Evolutionary conservation across 2,113 vertebrate genomes (phyloP).

Genomic region (Corvus cornix): DNA sequence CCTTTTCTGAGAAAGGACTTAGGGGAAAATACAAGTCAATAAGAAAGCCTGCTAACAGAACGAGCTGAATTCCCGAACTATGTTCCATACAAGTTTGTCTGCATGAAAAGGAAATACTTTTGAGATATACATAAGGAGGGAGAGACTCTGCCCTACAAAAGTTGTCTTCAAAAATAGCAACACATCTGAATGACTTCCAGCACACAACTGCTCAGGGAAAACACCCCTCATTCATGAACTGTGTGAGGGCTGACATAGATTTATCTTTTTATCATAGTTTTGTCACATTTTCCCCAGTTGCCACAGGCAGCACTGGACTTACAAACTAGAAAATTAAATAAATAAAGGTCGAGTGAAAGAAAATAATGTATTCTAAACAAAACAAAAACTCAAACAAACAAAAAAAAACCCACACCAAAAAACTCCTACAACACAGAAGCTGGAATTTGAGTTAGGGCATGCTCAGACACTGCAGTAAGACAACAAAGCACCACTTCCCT

Average conservation of each 20-base stretch:
- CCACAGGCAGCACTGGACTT: not conserved
- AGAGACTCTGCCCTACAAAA: not conserved
- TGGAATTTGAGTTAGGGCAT: not conserved
- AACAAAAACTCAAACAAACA: not conserved
- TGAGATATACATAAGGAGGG: not conserved
- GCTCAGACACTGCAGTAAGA: not conserved
- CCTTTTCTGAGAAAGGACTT: not conserved
- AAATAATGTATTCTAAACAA: not conserved
- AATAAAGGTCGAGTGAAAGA: not conserved
- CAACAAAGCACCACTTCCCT: not conserved
- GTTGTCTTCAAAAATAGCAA: conserved; percentile 31
- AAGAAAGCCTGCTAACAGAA: not conserved
- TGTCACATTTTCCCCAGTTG: not conserved
- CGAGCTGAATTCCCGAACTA: not conserved
- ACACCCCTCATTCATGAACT: not conserved
- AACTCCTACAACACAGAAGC: not conserved
- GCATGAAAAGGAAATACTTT: not conserved
- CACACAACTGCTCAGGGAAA: not conserved
- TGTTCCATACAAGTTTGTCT: not conserved
- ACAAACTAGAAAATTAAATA: not conserved
- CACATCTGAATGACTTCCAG: not conserved
- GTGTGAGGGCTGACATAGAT: not conserved
- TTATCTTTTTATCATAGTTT: not conserved
- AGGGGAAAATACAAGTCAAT: not conserved
- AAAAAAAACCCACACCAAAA: not conserved